These are phyloP conservation scores for Acyrthosiphon pisum DNA, from an alignment of 1,140 invertebrate species.

Conservation along the genomic window DNA sequence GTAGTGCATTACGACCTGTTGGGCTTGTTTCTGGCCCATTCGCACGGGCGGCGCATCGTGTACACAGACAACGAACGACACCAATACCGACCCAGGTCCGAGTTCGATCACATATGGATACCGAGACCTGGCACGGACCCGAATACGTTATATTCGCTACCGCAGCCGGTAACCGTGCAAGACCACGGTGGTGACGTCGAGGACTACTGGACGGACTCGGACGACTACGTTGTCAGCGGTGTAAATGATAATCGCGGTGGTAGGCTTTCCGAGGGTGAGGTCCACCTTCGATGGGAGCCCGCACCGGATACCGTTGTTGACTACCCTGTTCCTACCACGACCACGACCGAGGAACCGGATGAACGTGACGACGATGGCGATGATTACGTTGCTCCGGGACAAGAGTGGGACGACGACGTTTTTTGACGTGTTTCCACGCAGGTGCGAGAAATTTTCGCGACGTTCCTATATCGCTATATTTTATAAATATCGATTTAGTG, in stretches of 20 bases:
- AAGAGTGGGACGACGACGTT: neutral
- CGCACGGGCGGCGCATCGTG: neutral
- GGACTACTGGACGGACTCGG: neutral
- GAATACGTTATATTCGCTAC: neutral
- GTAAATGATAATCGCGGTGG: neutral
- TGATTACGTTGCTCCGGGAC: neutral
- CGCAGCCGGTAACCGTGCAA: neutral
- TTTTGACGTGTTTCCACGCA: neutral
- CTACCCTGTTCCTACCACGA: too few relatives aligned
- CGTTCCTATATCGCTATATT: neutral
- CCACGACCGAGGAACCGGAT: neutral
- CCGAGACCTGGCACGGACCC: conserved; percentile 43
- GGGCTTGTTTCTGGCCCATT: neutral
- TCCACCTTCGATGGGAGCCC: neutral
- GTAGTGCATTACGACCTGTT: conserved; percentile 36
- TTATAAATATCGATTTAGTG: neutral
- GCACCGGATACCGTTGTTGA: neutral
- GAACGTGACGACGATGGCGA: neutral
- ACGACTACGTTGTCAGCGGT: neutral
- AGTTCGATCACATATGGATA: neutral
- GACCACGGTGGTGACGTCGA: neutral
- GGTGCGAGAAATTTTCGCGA: neutral
- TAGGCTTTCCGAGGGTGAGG: too few relatives aligned
- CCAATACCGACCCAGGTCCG: neutral
- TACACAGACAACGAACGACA: neutral